phyloP scores from a whole-genome alignment of 2,113 vertebrate species.

The Eptesicus fuscus region DNA sequence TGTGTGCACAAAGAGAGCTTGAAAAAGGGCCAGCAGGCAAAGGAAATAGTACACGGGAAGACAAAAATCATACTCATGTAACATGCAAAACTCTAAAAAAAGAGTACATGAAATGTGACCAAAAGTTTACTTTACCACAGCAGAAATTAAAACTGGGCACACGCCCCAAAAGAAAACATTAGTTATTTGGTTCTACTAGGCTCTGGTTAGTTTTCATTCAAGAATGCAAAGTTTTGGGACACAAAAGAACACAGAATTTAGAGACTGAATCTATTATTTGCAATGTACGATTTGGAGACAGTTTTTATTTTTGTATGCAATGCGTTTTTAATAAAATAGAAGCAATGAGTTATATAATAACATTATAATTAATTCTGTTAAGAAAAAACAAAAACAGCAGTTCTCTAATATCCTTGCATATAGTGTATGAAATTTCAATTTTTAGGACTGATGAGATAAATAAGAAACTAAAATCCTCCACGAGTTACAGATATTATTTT shows the following conservation, averaged over 20 bases:
- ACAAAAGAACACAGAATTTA: background rate
- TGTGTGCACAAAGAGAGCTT: background rate
- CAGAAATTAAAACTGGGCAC: slow-evolving; percentile 9
- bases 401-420: background rate
- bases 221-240: background rate
- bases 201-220: slow-evolving; percentile 3
- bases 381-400: background rate
- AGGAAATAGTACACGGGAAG: background rate
- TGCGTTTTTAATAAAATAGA: background rate
- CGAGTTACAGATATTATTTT: background rate
- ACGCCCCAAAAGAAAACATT: background rate
- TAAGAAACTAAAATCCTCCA: slow-evolving; percentile 20
- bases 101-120: background rate
- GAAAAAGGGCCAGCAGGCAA: background rate
- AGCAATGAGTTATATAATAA: background rate
- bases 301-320: background rate
- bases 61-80: background rate
- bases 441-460: background rate
- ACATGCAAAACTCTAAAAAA: background rate
- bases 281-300: background rate
- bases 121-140: background rate
- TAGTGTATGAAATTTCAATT: background rate
- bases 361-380: background rate
- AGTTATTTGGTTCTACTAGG: background rate
- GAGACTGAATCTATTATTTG: background rate